A percentile compares a stretch with the other conserved stretches of the same genome.
phyloP scores from a whole-genome alignment of 2,888 invertebrate genomes.

The Nasonovia ribisnigri region DNA sequence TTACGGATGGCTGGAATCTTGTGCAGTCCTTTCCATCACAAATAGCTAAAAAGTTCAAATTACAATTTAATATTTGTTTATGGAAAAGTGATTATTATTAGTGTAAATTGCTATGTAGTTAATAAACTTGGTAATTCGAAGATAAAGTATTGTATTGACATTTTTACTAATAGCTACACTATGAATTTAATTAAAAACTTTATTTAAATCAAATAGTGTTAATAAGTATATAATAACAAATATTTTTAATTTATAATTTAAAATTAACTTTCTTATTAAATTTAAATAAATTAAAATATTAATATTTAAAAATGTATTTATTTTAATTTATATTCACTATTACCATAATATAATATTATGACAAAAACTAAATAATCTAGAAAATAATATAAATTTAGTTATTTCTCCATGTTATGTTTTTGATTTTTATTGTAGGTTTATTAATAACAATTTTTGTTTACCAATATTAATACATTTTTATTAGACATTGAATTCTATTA shows the following conservation, averaged over 20 bases:
- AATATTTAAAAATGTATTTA: neutral
- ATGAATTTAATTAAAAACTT: neutral
- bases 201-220: neutral
- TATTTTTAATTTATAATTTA: neutral
- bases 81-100: neutral
- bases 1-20: neutral
- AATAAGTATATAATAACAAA: neutral
- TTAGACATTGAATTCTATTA: slow-evolving; percentile 37
- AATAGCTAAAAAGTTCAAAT: neutral
- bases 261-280: neutral
- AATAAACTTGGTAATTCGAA: neutral
- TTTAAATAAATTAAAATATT: neutral
- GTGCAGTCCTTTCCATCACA: neutral
- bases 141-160: too few species aligned
- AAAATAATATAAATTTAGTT: neutral
- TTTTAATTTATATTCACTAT: neutral
- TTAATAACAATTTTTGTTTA: neutral
- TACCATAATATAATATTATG: neutral
- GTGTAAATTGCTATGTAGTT: neutral
- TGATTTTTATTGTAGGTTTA: neutral
- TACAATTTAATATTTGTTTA: neutral
- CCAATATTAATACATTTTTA: neutral
- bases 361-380: neutral
- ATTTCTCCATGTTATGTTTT: neutral
- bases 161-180: neutral